phyloP scores from a whole-genome alignment of 2,797 vertebrate species.

The Oreortyx pictus region DNA sequence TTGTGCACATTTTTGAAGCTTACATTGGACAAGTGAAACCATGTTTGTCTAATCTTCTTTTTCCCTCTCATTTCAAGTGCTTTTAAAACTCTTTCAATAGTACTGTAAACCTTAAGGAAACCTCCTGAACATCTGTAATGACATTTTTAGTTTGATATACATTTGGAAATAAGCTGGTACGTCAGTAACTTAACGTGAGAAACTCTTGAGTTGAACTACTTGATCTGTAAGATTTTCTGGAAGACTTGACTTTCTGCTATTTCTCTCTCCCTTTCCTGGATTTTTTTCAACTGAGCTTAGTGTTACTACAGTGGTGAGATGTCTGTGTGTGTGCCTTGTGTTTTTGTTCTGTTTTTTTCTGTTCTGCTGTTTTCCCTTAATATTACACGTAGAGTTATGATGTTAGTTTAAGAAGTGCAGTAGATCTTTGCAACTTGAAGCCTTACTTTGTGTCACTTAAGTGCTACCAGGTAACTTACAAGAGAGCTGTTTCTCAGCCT shows the following conservation, averaged over 20 bases:
- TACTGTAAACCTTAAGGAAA: not conserved
- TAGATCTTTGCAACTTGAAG: not conserved
- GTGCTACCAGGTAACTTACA: not conserved
- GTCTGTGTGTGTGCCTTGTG: not conserved
- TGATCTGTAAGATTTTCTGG: not conserved
- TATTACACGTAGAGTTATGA: not conserved
- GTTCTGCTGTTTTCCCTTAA: not conserved
- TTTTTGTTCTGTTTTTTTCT: not conserved
- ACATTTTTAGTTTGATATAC: not conserved
- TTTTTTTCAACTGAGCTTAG: not conserved
- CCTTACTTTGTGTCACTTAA: not conserved
- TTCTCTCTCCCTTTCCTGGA: not conserved
- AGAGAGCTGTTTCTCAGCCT: not conserved
- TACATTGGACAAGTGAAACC: not conserved
- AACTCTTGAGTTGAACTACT: not conserved
- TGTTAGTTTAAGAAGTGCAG: not conserved
- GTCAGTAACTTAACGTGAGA: not conserved
- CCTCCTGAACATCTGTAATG: not conserved
- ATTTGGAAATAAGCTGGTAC: not conserved
- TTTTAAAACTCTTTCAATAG: not conserved
- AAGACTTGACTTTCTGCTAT: not conserved
- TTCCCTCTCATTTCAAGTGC: not conserved
- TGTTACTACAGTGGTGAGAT: not conserved
- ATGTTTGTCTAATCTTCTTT: not conserved
- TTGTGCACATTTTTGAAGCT: too few relatives aligned